Conservation (phyloP, 2,113 vertebrate species). For the Phrynosoma platyrhinos region DNA sequence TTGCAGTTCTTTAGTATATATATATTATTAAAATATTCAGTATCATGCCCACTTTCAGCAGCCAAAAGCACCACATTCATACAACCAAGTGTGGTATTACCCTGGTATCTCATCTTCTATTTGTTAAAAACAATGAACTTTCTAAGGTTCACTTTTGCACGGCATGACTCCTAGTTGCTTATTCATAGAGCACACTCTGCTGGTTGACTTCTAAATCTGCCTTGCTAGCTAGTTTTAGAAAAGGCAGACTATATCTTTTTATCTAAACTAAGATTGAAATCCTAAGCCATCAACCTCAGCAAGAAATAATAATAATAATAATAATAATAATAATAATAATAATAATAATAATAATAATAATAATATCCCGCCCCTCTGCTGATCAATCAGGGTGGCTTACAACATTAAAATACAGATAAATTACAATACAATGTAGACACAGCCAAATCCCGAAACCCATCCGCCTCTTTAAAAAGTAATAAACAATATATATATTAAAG, state of each 20-base stretch:
- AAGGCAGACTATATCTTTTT: background rate
- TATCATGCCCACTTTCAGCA: background rate
- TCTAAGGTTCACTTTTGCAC: background rate
- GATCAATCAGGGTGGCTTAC: no score
- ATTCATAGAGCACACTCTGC: constrained; percentile 13
- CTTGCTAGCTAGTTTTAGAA: background rate
- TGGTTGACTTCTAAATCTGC: constrained; percentile 2
- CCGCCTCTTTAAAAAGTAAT: no score
- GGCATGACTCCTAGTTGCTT: background rate
- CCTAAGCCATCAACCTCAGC: background rate
- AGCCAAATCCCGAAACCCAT: no score
- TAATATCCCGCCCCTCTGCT: no score
- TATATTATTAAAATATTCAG: background rate
- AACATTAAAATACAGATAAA: no score
- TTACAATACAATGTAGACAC: no score
- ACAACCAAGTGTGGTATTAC: background rate
- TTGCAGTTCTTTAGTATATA: background rate
- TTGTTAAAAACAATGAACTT: background rate
- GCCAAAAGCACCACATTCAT: background rate
- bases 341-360: no score
- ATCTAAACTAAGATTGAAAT: background rate
- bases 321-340: no score
- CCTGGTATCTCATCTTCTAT: background rate
- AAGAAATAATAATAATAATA: no score
- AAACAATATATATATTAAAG: no score